A percentile compares a stretch with the other conserved stretches of the same genome.
Conservation (phyloP, 1,140 invertebrate genomes). For the Bombus pyrosoma region DNA sequence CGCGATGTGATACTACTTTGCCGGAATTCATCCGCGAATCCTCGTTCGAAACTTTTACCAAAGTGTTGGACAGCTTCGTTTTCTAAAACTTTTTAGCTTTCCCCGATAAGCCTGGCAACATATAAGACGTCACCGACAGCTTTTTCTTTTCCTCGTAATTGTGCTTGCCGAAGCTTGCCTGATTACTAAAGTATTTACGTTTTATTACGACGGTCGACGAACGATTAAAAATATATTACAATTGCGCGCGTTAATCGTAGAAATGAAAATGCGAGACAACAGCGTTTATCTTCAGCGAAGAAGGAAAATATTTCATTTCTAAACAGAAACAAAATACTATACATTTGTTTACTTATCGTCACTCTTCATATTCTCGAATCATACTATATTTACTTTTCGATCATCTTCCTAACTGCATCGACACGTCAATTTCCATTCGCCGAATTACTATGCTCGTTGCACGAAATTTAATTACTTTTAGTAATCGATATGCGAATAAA, state of each 20-base stretch:
- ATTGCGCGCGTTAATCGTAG: too few species aligned
- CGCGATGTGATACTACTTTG: constrained; percentile 21
- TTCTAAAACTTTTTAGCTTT: neutral
- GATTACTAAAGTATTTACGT: too few species aligned
- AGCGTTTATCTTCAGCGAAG: neutral
- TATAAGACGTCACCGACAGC: too few species aligned
- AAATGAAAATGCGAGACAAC: too few species aligned
- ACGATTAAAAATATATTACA: too few species aligned
- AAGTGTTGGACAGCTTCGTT: neutral
- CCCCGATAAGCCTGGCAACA: neutral
- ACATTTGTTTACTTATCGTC: neutral
- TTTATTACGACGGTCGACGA: too few species aligned
- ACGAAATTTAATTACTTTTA: neutral
- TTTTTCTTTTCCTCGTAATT: neutral
- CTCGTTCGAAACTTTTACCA: neutral
- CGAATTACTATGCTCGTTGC: neutral
- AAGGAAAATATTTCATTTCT: neutral
- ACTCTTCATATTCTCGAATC: neutral
- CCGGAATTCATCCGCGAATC: constrained; percentile 20
- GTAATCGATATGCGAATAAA: neutral
- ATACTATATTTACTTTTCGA: neutral
- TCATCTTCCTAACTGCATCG: neutral
- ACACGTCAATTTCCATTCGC: neutral
- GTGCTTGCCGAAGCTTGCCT: too few species aligned
- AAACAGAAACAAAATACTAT: neutral